Conservation (phyloP, 2,888 invertebrate species). For the Sphaeridia pumilis region DNA sequence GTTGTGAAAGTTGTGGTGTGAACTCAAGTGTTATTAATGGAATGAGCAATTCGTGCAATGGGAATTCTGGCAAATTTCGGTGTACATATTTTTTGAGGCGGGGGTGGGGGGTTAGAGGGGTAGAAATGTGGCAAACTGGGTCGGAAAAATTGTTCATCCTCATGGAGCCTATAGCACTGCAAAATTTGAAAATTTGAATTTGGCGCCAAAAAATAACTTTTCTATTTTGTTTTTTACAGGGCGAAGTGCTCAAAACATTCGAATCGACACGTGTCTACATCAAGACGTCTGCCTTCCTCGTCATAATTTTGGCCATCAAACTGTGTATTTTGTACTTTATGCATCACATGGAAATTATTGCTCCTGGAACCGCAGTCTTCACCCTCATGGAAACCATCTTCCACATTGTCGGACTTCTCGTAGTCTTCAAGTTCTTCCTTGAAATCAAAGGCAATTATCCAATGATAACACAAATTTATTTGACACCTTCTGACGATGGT, state of each 20-base stretch:
- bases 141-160: too few relatives aligned
- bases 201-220: too few relatives aligned
- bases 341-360: constrained; percentile 12
- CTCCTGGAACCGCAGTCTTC: constrained; percentile 5
- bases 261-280: constrained; percentile 11
- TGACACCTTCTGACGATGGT: constrained; percentile 3
- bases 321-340: constrained; percentile 16
- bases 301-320: constrained; percentile 8
- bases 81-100: too few relatives aligned
- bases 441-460: constrained; percentile 12
- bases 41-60: too few relatives aligned
- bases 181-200: too few relatives aligned
- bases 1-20: too few relatives aligned
- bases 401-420: not conserved
- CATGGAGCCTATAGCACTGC: too few relatives aligned
- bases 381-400: constrained; percentile 5
- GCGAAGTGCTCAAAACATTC: constrained; percentile 7
- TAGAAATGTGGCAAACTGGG: too few relatives aligned
- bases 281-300: constrained; percentile 13
- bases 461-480: constrained; percentile 14
- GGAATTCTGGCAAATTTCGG: too few relatives aligned
- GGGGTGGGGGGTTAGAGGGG: too few relatives aligned
- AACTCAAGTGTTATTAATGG: too few relatives aligned
- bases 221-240: too few relatives aligned
- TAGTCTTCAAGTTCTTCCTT: constrained; percentile 8